Evolutionary conservation across 1,140 invertebrate genomes (phyloP).

Genomic region (Neodiprion pinetum): DNA sequence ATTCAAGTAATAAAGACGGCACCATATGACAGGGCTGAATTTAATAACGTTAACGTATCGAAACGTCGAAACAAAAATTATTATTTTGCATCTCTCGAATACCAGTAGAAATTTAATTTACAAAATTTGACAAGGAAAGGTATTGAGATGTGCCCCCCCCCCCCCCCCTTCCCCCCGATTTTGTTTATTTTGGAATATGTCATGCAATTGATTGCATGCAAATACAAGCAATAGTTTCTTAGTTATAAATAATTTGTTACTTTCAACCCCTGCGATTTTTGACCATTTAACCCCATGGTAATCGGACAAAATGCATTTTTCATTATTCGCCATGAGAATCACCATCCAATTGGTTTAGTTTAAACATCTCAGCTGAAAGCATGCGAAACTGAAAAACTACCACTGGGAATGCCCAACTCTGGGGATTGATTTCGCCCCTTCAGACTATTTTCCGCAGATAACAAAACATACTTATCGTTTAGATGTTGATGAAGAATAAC

Average conservation of each 20-base stretch:
- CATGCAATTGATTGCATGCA: neutral
- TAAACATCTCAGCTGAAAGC: neutral
- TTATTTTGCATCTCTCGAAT: neutral
- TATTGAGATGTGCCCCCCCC: neutral
- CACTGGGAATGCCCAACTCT: neutral
- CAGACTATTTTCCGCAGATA: no score
- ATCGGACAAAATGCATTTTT: neutral
- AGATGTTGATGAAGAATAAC: no score
- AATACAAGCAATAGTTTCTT: neutral
- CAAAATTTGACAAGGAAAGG: neutral
- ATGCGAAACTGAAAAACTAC: neutral
- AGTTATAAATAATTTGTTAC: no score
- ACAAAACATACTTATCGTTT: no score
- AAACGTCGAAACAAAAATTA: neutral
- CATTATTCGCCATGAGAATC: neutral
- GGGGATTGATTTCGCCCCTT: neutral
- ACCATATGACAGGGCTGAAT: neutral
- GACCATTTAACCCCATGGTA: no score
- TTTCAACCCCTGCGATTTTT: no score
- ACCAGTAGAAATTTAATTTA: neutral
- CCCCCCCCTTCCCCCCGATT: neutral
- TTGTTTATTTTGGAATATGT: no score
- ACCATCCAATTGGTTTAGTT: slow-evolving; percentile 1
- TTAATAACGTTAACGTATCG: neutral
- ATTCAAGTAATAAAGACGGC: neutral